A percentile compares a stretch with the other conserved stretches of the same genome.
Evolutionary conservation across 2,797 vertebrate genomes (phyloP).

Genomic region (Lepus oiostolus): DNA sequence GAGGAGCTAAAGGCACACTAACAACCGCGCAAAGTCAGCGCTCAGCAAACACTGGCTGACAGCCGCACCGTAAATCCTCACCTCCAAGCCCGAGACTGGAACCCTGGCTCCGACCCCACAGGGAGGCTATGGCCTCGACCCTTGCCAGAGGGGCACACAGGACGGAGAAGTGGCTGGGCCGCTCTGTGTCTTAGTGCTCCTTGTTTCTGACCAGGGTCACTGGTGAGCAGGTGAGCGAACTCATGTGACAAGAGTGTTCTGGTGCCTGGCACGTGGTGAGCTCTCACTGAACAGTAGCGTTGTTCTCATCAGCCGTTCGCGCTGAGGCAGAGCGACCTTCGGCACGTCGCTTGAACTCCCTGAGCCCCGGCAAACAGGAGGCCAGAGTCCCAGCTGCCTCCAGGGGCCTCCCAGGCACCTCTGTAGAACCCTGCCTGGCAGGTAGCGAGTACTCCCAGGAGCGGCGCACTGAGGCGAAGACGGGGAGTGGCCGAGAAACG

Average conservation of each 20-base stretch:
- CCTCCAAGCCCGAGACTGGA: rapidly evolving
- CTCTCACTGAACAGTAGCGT: background rate
- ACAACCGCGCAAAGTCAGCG: rapidly evolving
- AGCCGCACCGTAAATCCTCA: rapidly evolving
- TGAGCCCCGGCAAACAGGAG: background rate
- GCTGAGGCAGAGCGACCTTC: background rate
- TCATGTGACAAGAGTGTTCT: rapidly evolving
- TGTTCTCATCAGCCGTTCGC: rapidly evolving
- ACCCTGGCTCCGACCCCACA: background rate
- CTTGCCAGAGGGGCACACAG: background rate
- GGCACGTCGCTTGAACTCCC: background rate
- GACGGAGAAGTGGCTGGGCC: rapidly evolving
- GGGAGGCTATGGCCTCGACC: rapidly evolving
- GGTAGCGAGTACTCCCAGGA: rapidly evolving
- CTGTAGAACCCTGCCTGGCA: background rate
- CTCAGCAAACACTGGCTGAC: background rate
- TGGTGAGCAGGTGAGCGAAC: background rate
- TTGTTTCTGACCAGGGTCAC: background rate
- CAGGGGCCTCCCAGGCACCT: background rate
- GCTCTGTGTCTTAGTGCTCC: background rate
- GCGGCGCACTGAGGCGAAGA: background rate
- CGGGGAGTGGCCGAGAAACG: background rate
- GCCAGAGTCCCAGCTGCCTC: rapidly evolving
- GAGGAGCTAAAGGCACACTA: background rate
- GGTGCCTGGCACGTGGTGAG: background rate